Percentiles rank a stretch among this genome's conserved stretches.
These are phyloP conservation scores for Cotesia chilonis DNA, from an alignment of 1,140 invertebrate genomes.

Conservation along the genomic window DNA sequence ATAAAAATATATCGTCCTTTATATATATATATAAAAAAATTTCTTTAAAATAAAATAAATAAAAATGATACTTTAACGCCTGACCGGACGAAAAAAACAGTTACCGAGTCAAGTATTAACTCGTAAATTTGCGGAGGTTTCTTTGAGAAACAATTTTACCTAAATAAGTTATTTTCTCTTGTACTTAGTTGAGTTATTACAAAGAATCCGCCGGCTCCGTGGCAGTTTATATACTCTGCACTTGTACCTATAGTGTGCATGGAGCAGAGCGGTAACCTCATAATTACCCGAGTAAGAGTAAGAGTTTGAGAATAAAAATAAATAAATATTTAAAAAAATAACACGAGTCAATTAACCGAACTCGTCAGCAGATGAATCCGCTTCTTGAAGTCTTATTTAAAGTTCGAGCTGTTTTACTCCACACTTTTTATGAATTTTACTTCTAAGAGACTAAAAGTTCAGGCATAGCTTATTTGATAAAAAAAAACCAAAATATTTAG, in stretches of 20 bases:
- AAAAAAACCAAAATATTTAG: no score
- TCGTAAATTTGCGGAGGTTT: background rate
- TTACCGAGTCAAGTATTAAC: background rate
- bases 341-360: background rate
- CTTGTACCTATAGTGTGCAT: no score
- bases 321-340: background rate
- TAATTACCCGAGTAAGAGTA: conserved; percentile 1
- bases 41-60: conserved; percentile 4
- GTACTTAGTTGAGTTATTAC: background rate
- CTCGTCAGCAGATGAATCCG: background rate
- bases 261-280: background rate
- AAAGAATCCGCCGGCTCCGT: background rate
- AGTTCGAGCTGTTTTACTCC: background rate
- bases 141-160: background rate
- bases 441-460: no score
- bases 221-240: background rate
- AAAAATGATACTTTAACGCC: conserved; percentile 6
- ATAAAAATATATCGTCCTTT: background rate
- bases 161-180: conserved; percentile 5
- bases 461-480: no score
- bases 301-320: background rate
- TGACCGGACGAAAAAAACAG: background rate
- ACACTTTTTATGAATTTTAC: background rate
- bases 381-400: no score
- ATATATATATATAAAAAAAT: no score